Evolutionary conservation across 2,797 vertebrate species (phyloP).

Genomic region (Mormyrus hasselquistii): DNA sequence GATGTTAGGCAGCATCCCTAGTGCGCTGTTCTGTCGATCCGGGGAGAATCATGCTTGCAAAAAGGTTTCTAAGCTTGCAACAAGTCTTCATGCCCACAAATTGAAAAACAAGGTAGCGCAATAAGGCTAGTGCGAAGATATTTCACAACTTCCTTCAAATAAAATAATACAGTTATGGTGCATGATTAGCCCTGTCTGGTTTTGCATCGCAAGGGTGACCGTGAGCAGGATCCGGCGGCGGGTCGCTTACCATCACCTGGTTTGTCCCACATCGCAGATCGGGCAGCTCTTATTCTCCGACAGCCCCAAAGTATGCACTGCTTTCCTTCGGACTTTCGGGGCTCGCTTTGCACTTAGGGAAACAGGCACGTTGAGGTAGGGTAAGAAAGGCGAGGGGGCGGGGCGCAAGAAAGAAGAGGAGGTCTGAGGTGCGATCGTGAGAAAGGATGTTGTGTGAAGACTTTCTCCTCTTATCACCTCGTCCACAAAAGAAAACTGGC

Average conservation of each 20-base stretch:
- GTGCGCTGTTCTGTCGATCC: neutral
- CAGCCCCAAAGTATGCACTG: neutral
- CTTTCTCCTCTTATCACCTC: neutral
- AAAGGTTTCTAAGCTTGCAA: neutral
- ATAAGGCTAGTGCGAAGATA: neutral
- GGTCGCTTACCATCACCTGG: neutral
- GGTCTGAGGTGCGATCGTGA: neutral
- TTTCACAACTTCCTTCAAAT: neutral
- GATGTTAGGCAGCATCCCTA: neutral
- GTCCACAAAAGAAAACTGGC: neutral
- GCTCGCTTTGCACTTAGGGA: neutral
- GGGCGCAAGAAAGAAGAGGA: neutral
- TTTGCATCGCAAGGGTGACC: neutral
- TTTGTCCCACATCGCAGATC: neutral
- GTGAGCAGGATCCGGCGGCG: neutral
- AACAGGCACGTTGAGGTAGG: neutral
- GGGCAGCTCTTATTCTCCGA: neutral
- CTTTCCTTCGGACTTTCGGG: neutral
- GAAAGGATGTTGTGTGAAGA: neutral
- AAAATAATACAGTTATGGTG: neutral
- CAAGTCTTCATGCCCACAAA: neutral
- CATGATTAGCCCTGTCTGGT: neutral
- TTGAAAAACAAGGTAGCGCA: neutral
- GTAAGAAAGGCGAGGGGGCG: neutral
- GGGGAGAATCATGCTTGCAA: neutral